A percentile compares a stretch with the other conserved stretches of the same genome.
Conservation (phyloP, 2,888 invertebrate genomes). For the Drosophila rubida region DNA sequence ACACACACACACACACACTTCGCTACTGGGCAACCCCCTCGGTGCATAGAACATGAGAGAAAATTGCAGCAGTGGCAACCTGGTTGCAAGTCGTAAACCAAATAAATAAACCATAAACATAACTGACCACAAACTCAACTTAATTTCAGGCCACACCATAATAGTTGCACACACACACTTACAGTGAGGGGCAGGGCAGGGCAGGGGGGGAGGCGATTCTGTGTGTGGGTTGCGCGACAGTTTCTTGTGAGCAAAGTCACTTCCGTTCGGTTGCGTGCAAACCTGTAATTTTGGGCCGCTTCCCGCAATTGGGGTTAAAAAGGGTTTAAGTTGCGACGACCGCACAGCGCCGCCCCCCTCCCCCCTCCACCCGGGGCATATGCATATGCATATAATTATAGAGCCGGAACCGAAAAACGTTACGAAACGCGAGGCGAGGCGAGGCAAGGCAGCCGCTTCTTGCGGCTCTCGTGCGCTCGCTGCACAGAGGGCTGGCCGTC, state of each 20-base stretch:
- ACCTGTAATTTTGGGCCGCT: constrained; percentile 58
- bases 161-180: background rate
- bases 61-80: constrained; percentile 56
- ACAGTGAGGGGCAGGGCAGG: too few relatives aligned
- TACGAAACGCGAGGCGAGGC: constrained; percentile 28
- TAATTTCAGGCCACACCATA: constrained; percentile 29
- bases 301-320: constrained; percentile 71
- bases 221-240: constrained; percentile 30
- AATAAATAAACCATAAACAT: constrained; percentile 77
- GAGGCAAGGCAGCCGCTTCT: constrained; percentile 7
- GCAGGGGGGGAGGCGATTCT: too few relatives aligned
- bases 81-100: constrained; percentile 43
- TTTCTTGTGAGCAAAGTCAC: constrained; percentile 58
- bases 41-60: constrained; percentile 67
- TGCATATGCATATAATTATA: constrained; percentile 75
- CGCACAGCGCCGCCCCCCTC: background rate
- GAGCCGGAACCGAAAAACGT: constrained; percentile 58
- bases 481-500: constrained; percentile 41
- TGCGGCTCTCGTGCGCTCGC: background rate
- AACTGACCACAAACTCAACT: constrained; percentile 70
- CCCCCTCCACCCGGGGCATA: constrained; percentile 1
- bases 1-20: background rate
- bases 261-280: constrained; percentile 76
- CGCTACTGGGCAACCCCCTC: constrained; percentile 5
- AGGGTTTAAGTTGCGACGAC: constrained; percentile 71